These are phyloP conservation scores for Pharmacophagus antenor DNA, from an alignment of 2,888 invertebrate genomes.

Conservation along the genomic window DNA sequence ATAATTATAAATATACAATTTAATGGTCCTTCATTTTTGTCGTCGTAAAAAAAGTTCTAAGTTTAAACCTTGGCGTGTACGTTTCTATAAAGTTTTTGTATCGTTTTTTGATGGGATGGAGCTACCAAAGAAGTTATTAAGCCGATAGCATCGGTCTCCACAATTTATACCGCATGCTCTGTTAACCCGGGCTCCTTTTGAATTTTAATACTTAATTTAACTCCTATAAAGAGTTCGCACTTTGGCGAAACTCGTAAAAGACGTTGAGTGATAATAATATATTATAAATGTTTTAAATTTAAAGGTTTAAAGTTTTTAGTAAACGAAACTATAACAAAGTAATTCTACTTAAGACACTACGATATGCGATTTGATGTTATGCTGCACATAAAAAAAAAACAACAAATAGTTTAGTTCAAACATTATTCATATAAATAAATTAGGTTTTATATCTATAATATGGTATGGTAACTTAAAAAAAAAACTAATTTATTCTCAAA, in stretches of 20 bases:
- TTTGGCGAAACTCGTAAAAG: constrained; percentile 25
- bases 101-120: constrained; percentile 46
- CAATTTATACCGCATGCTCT: constrained; percentile 58
- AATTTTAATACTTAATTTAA: constrained; percentile 70
- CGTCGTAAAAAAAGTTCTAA: constrained; percentile 13
- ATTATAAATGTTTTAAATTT: background rate
- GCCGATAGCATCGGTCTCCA: constrained; percentile 57
- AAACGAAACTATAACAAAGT: background rate
- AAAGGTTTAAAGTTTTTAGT: background rate
- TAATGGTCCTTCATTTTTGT: constrained; percentile 20
- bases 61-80: constrained; percentile 33
- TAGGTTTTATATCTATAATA: too few species aligned
- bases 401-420: too few species aligned
- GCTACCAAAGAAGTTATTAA: constrained; percentile 72
- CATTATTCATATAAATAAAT: too few species aligned
- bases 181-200: constrained; percentile 53
- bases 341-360: background rate
- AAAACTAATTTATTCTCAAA: too few species aligned
- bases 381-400: too few species aligned
- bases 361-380: too few species aligned
- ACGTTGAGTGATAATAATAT: background rate
- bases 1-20: constrained; percentile 8
- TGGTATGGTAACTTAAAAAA: too few species aligned
- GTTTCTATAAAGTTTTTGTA: constrained; percentile 45
- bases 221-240: constrained; percentile 35